These are phyloP conservation scores for Holotrichia oblita DNA, from an alignment of 1,140 invertebrate genomes.

Conservation along the genomic window DNA sequence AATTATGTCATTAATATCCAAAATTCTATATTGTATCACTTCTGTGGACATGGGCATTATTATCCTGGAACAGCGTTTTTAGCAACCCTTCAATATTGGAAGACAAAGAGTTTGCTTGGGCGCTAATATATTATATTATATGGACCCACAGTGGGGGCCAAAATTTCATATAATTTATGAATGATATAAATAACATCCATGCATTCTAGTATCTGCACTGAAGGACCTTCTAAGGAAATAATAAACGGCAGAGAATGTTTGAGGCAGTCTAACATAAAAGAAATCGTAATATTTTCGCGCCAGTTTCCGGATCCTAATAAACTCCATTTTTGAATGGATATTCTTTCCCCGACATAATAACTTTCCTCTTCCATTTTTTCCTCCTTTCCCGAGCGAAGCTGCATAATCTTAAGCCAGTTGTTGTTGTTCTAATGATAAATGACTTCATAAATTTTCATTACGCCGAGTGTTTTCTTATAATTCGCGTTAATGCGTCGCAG, in stretches of 20 bases:
- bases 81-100: no score
- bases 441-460: slow-evolving; percentile 18
- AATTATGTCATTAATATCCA: no score
- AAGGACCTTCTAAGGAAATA: no score
- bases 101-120: no score
- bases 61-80: no score
- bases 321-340: slow-evolving; percentile 10
- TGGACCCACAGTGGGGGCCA: no score
- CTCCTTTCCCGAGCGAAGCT: neutral
- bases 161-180: no score
- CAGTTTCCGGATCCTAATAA: neutral
- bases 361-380: neutral
- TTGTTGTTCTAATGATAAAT: neutral
- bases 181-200: no score
- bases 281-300: neutral
- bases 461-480: neutral
- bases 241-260: neutral
- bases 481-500: neutral
- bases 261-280: neutral
- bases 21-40: no score
- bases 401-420: neutral
- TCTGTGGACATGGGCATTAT: no score
- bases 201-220: no score
- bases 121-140: no score
- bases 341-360: neutral